Base-by-base conservation (phyloP, 2,113 vertebrate species). In the Ceyx melanurus region DNA sequence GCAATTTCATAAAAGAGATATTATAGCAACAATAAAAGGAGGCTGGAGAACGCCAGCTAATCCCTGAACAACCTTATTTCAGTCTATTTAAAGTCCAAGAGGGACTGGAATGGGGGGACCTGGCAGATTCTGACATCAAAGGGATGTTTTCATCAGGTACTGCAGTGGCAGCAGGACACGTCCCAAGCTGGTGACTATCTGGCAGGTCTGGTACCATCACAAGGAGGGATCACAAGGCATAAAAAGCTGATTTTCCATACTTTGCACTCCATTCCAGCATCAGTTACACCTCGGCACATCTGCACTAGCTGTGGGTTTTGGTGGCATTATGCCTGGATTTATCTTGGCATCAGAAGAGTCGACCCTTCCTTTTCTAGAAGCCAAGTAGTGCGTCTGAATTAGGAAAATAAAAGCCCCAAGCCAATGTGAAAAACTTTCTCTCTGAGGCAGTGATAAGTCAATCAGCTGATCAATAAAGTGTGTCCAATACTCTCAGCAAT, bases 1-100 rank as follows among this genome's bases (percentile, higher is more conserved):
- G 64, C 75, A 93, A 91, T 95, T 94, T 93, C 89, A 96, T 93
- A 91, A 92, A 93, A 92, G 77, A 62, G 72, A 68, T 94, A 91
- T 81, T 89, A 93, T 20, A 72, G 58, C 84, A 73, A 77, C 75
- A 85, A 51, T 91, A 82, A 95, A 82, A 79, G 26, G 48, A 94
- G 71, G 25, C 75, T 77, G 64, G 72, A 89, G 81, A 92, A 91
- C 50, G 68, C 74, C 75, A 60, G 43, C 29, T 91, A 96, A 91
- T 96, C 92, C 91, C 92, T 4, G 5, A 61, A 53, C 92, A 93
- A 74, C 82, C 72, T 92, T 93, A 88, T 94, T 93, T 96, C 94
- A 88, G 60, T 87, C 87, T 92, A 67, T 96, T 94, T 95, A 93
- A 93, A 89, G 84, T 92, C 87, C 82, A 93, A 40, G 60, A 71